Percentiles rank a stretch among this genome's conserved stretches.
These are phyloP conservation scores for Lucilia sericata DNA, from an alignment of 1,140 invertebrate genomes.

Conservation along the genomic window DNA sequence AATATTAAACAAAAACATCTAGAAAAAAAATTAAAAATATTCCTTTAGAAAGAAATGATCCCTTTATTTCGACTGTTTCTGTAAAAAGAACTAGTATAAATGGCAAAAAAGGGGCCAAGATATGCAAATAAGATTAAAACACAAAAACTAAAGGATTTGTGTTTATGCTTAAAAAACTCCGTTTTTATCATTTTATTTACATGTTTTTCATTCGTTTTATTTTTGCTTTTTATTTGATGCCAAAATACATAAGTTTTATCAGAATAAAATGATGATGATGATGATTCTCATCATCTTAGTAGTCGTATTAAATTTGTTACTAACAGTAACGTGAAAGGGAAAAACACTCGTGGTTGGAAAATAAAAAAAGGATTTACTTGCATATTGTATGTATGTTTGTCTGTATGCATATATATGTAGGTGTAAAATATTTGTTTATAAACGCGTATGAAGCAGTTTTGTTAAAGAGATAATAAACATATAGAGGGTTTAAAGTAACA, in stretches of 20 bases:
- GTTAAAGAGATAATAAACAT: too few species aligned
- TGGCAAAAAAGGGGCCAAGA: not conserved
- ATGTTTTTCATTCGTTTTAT: not conserved
- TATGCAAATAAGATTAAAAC: not conserved
- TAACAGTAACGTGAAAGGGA: too few species aligned
- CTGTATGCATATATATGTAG: too few species aligned
- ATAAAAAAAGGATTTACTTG: too few species aligned
- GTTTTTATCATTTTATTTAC: not conserved
- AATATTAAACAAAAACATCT: too few species aligned
- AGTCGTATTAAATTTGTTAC: not conserved
- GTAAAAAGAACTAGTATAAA: not conserved
- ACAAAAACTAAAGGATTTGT: not conserved
- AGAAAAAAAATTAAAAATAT: too few species aligned
- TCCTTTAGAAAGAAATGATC: not conserved
- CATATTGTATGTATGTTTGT: too few species aligned
- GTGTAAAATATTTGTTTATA: too few species aligned
- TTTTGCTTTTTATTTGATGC: not conserved
- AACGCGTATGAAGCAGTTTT: too few species aligned
- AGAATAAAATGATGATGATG: not conserved
- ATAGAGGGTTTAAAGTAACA: too few species aligned
- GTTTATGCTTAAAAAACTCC: not conserved
- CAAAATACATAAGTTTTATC: conserved; percentile 3
- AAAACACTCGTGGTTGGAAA: too few species aligned
- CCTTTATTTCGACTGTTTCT: not conserved
- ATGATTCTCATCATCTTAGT: not conserved